These are phyloP conservation scores for Pachypanchax playfairii DNA, from an alignment of 2,113 vertebrate genomes.

Conservation along the genomic window DNA sequence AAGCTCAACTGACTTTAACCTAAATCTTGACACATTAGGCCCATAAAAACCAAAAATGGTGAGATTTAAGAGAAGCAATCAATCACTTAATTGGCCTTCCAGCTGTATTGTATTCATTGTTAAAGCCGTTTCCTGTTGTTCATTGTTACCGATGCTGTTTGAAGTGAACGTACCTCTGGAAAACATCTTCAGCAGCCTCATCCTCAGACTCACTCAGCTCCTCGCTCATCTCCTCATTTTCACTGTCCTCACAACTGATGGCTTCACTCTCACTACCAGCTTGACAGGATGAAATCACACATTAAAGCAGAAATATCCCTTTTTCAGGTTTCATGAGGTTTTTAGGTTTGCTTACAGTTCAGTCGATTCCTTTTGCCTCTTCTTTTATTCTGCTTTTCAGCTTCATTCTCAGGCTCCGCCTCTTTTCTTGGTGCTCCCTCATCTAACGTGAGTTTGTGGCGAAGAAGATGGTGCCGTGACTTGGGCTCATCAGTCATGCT, in stretches of 20 bases:
- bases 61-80: too few relatives aligned
- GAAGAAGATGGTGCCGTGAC: slow-evolving; percentile 87
- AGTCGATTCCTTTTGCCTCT: background rate
- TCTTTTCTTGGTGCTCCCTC: slow-evolving; percentile 80
- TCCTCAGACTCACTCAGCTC: slow-evolving; percentile 81
- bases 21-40: too few relatives aligned
- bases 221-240: slow-evolving; percentile 79
- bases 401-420: slow-evolving; percentile 65
- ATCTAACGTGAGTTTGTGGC: slow-evolving; percentile 85
- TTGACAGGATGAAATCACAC: slow-evolving; percentile 53
- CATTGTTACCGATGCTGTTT: background rate
- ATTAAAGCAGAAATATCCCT: background rate
- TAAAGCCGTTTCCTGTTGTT: too few relatives aligned
- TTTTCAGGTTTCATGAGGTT: background rate
- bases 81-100: too few relatives aligned
- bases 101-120: too few relatives aligned
- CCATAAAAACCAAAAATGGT: too few relatives aligned
- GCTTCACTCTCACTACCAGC: slow-evolving; percentile 30
- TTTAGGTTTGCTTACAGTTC: slow-evolving; percentile 36
- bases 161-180: slow-evolving; percentile 40
- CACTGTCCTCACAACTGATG: slow-evolving; percentile 47
- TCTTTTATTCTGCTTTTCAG: slow-evolving; percentile 61
- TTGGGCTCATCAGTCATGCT: slow-evolving; percentile 70
- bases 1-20: too few relatives aligned
- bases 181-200: slow-evolving; percentile 77